phyloP scores from a whole-genome alignment of 2,888 invertebrate genomes.

The Petrolisthes manimaculis region DNA sequence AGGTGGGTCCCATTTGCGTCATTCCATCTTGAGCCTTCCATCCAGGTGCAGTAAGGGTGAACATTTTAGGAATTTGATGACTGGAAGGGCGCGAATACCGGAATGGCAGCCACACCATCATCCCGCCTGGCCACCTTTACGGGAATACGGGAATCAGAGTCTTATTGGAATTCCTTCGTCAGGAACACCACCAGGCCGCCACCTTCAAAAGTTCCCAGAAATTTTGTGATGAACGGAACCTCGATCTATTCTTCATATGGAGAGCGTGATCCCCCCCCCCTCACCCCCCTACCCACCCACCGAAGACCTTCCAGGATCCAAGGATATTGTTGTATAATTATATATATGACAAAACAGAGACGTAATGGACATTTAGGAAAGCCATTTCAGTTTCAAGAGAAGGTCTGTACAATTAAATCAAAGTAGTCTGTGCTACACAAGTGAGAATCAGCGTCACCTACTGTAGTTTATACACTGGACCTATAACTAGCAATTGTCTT shows the following conservation, averaged over 20 bases:
- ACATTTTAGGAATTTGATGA: not conserved
- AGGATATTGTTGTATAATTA: not conserved
- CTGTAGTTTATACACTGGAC: no score
- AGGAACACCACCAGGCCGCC: slow-evolving; percentile 29
- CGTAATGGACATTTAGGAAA: no score
- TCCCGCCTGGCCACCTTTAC: slow-evolving; percentile 27
- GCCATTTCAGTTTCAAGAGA: no score
- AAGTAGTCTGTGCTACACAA: not conserved
- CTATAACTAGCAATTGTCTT: no score
- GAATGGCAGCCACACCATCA: slow-evolving; percentile 40
- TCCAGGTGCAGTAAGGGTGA: not conserved
- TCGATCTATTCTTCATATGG: slow-evolving; percentile 23
- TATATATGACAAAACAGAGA: no score
- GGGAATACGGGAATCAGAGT: slow-evolving; percentile 50
- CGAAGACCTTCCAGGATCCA: not conserved
- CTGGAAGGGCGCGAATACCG: slow-evolving; percentile 6
- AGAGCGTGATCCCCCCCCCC: not conserved
- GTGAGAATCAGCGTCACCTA: not conserved
- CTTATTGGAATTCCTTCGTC: slow-evolving; percentile 58
- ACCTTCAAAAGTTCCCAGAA: slow-evolving; percentile 47
- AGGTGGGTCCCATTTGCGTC: not conserved
- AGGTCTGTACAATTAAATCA: not conserved
- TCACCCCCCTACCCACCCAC: not conserved
- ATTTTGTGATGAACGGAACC: slow-evolving; percentile 56
- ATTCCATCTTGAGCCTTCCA: not conserved